phyloP scores from a whole-genome alignment of 2,113 vertebrate genomes.

The Chrysemys picta region DNA sequence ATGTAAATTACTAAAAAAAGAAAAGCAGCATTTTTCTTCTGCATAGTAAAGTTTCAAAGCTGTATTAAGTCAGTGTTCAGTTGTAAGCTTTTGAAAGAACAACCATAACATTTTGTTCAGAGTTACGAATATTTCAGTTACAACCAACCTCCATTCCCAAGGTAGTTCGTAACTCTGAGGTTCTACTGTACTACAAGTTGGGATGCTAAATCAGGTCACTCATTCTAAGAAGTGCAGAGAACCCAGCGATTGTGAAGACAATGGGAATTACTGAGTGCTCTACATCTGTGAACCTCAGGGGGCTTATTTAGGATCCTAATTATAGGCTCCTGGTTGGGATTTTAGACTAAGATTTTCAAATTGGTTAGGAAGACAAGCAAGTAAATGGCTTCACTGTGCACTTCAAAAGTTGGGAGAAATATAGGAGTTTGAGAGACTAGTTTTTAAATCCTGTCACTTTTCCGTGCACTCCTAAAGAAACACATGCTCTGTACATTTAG shows the following conservation, averaged over 20 bases:
- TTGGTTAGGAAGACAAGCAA: neutral
- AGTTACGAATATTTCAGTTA: too few relatives aligned
- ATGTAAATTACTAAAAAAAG: too few relatives aligned
- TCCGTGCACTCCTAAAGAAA: neutral
- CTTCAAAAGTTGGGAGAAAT: neutral
- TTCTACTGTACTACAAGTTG: neutral
- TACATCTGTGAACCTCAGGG: neutral
- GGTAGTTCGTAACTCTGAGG: neutral
- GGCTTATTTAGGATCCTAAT: neutral
- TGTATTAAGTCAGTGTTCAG: too few relatives aligned
- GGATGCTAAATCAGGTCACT: neutral
- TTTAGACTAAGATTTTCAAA: neutral
- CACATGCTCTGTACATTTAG: neutral
- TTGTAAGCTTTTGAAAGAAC: too few relatives aligned
- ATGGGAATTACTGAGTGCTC: neutral
- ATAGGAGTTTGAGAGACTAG: neutral
- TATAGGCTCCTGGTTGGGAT: neutral
- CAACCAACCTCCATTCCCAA: too few relatives aligned
- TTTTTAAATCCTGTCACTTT: neutral
- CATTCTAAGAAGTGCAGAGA: neutral
- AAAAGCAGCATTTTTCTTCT: too few relatives aligned
- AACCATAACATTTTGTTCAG: too few relatives aligned
- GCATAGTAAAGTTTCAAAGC: too few relatives aligned
- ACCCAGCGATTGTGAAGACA: neutral
- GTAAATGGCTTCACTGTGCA: neutral